A percentile compares a stretch with the other conserved stretches of the same genome.
These are phyloP conservation scores for Clanis bilineata DNA, from an alignment of 2,888 invertebrate species.

Conservation along the genomic window DNA sequence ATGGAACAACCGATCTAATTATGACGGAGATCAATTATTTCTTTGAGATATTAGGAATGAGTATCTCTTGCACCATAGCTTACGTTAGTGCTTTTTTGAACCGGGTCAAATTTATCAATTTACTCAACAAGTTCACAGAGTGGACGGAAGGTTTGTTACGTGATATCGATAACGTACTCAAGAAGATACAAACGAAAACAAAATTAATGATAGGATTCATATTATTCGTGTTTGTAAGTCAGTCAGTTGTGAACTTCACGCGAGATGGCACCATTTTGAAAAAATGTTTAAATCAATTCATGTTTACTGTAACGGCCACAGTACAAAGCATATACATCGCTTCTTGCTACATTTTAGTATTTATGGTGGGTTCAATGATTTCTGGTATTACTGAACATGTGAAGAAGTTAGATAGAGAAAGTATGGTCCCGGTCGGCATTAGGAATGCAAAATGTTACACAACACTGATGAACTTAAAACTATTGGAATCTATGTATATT, in stretches of 20 bases:
- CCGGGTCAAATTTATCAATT: constrained; percentile 49
- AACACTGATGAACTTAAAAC: constrained; percentile 39
- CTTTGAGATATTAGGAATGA: constrained; percentile 46
- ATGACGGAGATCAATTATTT: constrained; percentile 62
- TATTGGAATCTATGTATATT: constrained; percentile 52
- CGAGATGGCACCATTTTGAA: constrained; percentile 56
- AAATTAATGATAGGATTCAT: constrained; percentile 37
- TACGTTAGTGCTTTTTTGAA: constrained; percentile 52
- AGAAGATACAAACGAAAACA: constrained; percentile 42
- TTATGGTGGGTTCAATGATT: constrained; percentile 48
- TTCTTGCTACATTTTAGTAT: constrained; percentile 53
- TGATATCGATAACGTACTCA: constrained; percentile 40
- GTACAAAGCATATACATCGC: constrained; percentile 54
- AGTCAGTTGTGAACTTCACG: constrained; percentile 51
- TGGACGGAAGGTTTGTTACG: constrained; percentile 41
- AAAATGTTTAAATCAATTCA: constrained; percentile 48
- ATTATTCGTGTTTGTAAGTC: constrained; percentile 35
- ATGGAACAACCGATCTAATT: constrained; percentile 44
- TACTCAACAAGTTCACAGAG: constrained; percentile 51
- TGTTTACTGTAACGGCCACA: constrained; percentile 59
- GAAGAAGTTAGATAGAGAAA: constrained; percentile 23
- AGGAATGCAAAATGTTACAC: constrained; percentile 37
- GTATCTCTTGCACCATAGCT: constrained; percentile 41
- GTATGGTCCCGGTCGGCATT: constrained; percentile 28
- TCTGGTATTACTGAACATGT: constrained; percentile 41